A percentile compares a stretch with the other conserved stretches of the same genome.
Evolutionary conservation across 2,888 invertebrate species (phyloP).

Genomic region (Hirtodrosophila trivittata): DNA sequence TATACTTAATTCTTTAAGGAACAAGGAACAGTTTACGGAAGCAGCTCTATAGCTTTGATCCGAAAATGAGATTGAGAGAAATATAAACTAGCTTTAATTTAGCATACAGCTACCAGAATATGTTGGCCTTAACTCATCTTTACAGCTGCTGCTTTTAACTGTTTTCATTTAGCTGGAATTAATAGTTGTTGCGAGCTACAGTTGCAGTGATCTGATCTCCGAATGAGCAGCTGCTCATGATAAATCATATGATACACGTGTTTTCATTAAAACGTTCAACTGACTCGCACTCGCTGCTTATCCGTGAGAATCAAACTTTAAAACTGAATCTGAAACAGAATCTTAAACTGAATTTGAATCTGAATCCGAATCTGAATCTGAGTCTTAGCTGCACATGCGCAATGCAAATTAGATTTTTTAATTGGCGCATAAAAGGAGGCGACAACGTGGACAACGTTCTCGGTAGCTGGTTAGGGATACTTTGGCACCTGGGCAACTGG

Average conservation of each 20-base stretch:
- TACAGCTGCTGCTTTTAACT: constrained; percentile 42
- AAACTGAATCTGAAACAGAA: constrained; percentile 8
- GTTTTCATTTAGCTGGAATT: constrained; percentile 52
- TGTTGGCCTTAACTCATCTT: constrained; percentile 33
- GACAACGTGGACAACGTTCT: constrained; percentile 28
- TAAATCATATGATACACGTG: constrained; percentile 64
- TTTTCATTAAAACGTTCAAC: constrained; percentile 30
- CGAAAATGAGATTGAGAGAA: no score
- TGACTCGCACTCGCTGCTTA: constrained; percentile 29
- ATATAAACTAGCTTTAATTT: constrained; percentile 9
- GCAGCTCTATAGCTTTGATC: no score
- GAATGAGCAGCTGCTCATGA: constrained; percentile 50
- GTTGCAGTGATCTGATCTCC: constrained; percentile 39
- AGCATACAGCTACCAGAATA: constrained; percentile 10
- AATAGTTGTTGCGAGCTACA: constrained; percentile 17
- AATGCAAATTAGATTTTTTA: constrained; percentile 80
- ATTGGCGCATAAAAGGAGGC: constrained; percentile 73
- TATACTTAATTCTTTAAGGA: no score
- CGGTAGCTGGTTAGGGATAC: constrained; percentile 24
- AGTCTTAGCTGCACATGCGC: constrained; percentile 29
- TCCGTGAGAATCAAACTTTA: constrained; percentile 52
- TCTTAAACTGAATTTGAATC: constrained; percentile 6
- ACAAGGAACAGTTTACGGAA: no score
- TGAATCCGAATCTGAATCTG: constrained; percentile 16
- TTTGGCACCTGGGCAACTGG: constrained; percentile 26